Conservation (phyloP, 1,140 invertebrate genomes). For the Hestina assimilis region DNA sequence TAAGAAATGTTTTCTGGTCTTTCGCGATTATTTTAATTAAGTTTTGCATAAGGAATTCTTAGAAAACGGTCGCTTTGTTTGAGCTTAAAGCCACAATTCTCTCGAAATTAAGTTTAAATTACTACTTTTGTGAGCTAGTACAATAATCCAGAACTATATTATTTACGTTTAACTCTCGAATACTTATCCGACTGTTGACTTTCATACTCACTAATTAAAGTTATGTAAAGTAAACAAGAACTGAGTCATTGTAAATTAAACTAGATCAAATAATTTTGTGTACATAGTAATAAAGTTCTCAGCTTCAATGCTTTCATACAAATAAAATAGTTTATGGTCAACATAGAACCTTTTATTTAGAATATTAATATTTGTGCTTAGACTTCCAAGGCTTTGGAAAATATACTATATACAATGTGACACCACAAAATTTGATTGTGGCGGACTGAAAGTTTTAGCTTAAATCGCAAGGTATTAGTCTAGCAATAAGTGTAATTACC, state of each 20-base stretch:
- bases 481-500: too few species aligned
- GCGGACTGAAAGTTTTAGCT: too few species aligned
- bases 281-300: too few species aligned
- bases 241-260: neutral
- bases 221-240: neutral
- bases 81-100: conserved; percentile 1
- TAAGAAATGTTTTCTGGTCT: neutral
- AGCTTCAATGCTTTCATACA: too few species aligned
- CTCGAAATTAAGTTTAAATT: conserved; percentile 4
- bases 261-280: neutral
- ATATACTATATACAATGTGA: too few species aligned
- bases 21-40: conserved; percentile 4
- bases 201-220: neutral
- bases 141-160: neutral
- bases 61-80: conserved; percentile 4
- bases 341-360: too few species aligned
- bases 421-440: too few species aligned
- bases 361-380: too few species aligned
- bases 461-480: too few species aligned
- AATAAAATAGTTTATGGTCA: too few species aligned
- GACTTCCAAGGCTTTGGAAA: too few species aligned
- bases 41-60: neutral
- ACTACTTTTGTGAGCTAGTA: neutral
- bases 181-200: neutral
- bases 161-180: neutral